These are phyloP conservation scores for Encarsia formosa DNA, from an alignment of 2,888 invertebrate species.

Conservation along the genomic window DNA sequence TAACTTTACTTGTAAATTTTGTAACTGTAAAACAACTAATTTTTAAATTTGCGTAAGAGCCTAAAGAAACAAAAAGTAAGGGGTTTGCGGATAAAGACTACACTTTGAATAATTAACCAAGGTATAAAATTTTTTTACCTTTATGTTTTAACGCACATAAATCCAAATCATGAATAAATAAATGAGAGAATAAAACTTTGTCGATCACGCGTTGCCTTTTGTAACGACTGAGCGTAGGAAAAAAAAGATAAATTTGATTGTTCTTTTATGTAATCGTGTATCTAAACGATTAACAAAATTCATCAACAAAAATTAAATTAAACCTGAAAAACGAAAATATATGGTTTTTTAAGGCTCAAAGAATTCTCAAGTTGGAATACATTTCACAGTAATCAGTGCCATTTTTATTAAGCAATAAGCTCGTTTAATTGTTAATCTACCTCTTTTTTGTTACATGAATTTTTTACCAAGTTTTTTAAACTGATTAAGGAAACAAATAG, in stretches of 20 bases:
- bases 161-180: constrained; percentile 16
- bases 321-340: constrained; percentile 10
- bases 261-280: constrained; percentile 23
- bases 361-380: too few species aligned
- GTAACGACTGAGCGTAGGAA: constrained; percentile 37
- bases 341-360: too few species aligned
- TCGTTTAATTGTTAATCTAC: constrained; percentile 32
- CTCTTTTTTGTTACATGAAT: constrained; percentile 21
- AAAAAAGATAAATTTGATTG: constrained; percentile 24
- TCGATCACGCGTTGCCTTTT: constrained; percentile 48
- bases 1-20: too few species aligned
- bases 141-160: constrained; percentile 19
- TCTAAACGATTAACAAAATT: constrained; percentile 14
- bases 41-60: constrained; percentile 12
- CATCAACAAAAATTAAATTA: constrained; percentile 9
- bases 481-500: constrained; percentile 8
- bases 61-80: neutral
- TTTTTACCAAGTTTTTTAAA: constrained; percentile 15
- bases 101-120: constrained; percentile 6
- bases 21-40: too few species aligned
- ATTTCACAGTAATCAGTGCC: constrained; percentile 46
- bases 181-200: constrained; percentile 25
- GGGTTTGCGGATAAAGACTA: neutral
- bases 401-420: constrained; percentile 48
- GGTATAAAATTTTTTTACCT: constrained; percentile 5